Conservation (phyloP, 2,797 vertebrate species). For the Macropodus opercularis region DNA sequence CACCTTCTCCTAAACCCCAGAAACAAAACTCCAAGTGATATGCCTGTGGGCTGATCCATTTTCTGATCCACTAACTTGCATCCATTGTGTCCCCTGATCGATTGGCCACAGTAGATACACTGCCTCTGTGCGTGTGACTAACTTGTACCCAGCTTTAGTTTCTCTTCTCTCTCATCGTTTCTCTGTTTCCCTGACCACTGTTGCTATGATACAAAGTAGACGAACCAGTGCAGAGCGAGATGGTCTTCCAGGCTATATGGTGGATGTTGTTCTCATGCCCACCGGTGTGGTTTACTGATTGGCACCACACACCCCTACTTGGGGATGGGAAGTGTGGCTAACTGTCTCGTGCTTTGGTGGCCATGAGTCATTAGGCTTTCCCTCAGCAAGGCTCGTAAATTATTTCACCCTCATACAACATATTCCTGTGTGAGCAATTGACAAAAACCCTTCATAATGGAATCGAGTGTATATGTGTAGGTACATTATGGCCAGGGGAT, state of each 20-base stretch:
- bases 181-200: constrained; percentile 84
- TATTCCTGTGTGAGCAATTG: constrained; percentile 34
- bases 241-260: constrained; percentile 75
- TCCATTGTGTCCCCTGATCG: constrained; percentile 70
- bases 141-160: constrained; percentile 77
- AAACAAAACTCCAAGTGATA: constrained; percentile 61
- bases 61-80: constrained; percentile 69
- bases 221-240: constrained; percentile 73
- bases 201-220: constrained; percentile 83
- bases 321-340: constrained; percentile 40
- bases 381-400: constrained; percentile 62
- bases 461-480: constrained; percentile 34
- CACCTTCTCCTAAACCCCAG: constrained; percentile 44
- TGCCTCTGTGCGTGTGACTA: constrained; percentile 73
- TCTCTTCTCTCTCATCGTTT: constrained; percentile 77
- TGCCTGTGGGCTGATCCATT: constrained; percentile 66
- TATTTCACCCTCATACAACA: constrained; percentile 39
- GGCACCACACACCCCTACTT: constrained; percentile 57
- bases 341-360: constrained; percentile 38
- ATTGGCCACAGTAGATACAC: constrained; percentile 71
- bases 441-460: constrained; percentile 21
- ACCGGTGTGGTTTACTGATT: constrained; percentile 53
- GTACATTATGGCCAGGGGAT: constrained; percentile 30
- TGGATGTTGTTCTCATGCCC: constrained; percentile 70
- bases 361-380: constrained; percentile 59